Conservation (phyloP, 1,140 invertebrate species). For the Hylaeus volcanicus region DNA sequence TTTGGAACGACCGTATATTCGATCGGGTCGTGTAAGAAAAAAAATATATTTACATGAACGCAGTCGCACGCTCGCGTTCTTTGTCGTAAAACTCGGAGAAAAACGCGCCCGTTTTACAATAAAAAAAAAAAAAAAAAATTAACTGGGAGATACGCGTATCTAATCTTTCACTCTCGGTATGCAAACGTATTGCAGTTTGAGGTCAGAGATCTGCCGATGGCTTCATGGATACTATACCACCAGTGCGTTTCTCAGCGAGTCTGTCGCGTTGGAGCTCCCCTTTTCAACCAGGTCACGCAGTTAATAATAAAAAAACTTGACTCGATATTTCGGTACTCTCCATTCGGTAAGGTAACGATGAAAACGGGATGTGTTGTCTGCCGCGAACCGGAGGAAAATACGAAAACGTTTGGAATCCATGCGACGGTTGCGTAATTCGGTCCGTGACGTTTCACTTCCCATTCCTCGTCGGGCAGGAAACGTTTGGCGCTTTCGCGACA, state of each 20-base stretch:
- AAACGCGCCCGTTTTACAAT: too few relatives aligned
- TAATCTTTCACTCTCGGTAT: conserved; percentile 29
- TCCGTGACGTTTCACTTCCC: background rate
- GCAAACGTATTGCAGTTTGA: conserved; percentile 33
- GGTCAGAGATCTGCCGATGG: conserved; percentile 40
- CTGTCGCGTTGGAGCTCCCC: background rate
- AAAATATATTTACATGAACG: too few relatives aligned
- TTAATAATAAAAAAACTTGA: too few relatives aligned
- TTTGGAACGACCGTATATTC: too few relatives aligned
- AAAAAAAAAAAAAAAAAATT: background rate
- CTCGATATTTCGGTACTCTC: too few relatives aligned
- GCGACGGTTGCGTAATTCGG: background rate
- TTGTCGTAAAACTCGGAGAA: too few relatives aligned
- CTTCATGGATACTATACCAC: conserved; percentile 28
- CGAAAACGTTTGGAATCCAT: background rate
- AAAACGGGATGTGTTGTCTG: too few relatives aligned
- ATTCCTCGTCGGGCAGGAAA: background rate
- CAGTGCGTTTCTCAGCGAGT: background rate
- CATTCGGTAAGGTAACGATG: too few relatives aligned
- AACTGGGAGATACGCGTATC: conserved; percentile 16
- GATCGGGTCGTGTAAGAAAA: too few relatives aligned
- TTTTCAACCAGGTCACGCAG: conserved; percentile 5
- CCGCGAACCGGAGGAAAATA: background rate
- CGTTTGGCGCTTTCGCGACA: conserved; percentile 12
- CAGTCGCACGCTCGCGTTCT: too few relatives aligned